Evolutionary conservation across 2,113 vertebrate genomes (phyloP).

Genomic region (Puntigrus tetrazona): DNA sequence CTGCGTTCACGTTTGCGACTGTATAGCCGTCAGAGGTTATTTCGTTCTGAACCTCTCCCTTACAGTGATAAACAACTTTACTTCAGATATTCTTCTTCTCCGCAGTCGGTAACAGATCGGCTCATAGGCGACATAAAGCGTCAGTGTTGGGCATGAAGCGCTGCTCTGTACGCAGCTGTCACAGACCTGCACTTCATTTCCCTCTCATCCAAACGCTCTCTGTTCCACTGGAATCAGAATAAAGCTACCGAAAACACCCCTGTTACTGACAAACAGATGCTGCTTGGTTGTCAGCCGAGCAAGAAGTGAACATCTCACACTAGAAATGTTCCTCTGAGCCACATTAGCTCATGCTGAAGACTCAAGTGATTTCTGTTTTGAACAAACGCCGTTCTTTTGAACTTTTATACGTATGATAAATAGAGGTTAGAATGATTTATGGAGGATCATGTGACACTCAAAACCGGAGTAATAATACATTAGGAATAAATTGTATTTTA

Average conservation of each 20-base stretch:
- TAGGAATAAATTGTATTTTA: too few relatives aligned
- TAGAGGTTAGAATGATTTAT: too few relatives aligned
- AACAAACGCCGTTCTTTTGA: too few relatives aligned
- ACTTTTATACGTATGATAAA: too few relatives aligned
- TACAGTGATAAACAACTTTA: not conserved
- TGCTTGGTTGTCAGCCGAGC: not conserved
- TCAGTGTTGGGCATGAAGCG: not conserved
- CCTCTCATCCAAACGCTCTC: slow-evolving; percentile 1
- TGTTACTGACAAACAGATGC: not conserved
- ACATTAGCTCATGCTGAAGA: not conserved
- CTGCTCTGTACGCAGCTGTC: not conserved
- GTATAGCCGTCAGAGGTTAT: not conserved
- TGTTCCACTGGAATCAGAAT: not conserved
- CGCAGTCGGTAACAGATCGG: not conserved
- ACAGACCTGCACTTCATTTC: slow-evolving; percentile 9
- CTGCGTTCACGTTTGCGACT: not conserved
- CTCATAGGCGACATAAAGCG: not conserved
- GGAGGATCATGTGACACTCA: too few relatives aligned
- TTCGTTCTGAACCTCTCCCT: not conserved
- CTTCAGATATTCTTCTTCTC: not conserved
- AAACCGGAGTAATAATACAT: too few relatives aligned
- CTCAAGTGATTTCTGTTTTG: too few relatives aligned
- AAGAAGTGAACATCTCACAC: not conserved
- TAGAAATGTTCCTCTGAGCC: not conserved
- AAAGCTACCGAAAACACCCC: not conserved